These are phyloP conservation scores for Hydraecia micacea DNA, from an alignment of 2,888 invertebrate species.

Conservation along the genomic window DNA sequence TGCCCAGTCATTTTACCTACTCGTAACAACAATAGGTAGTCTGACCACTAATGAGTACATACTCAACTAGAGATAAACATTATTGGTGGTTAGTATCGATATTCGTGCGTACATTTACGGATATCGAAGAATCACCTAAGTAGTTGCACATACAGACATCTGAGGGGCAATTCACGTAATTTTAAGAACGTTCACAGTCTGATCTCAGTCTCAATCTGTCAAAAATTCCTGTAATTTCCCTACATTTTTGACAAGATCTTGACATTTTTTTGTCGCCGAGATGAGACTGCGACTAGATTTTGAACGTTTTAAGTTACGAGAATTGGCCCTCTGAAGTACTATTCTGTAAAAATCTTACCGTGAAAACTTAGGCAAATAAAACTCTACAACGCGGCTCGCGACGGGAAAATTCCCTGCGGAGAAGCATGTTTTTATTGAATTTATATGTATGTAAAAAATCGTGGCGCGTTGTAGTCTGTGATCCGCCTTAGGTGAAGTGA, in stretches of 20 bases:
- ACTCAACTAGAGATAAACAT: neutral
- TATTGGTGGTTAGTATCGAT: neutral
- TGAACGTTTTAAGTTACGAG: no score
- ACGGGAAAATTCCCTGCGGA: neutral
- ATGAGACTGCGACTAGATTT: no score
- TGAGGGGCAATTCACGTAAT: no score
- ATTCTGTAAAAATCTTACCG: neutral
- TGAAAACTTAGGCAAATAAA: neutral
- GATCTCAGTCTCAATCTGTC: no score
- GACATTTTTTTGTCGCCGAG: no score
- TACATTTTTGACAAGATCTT: no score
- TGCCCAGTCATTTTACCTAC: neutral
- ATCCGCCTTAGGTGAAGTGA: neutral
- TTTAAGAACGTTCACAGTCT: no score
- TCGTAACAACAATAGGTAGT: neutral
- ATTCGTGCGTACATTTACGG: neutral
- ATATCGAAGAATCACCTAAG: neutral
- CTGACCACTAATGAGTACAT: neutral
- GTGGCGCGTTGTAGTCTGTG: no score
- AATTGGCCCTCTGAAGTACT: neutral
- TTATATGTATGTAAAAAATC: no score
- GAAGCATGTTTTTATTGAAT: neutral
- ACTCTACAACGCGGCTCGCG: no score
- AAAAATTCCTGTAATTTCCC: no score
- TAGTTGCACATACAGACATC: neutral